Percentiles rank a stretch among this genome's conserved stretches.
These are phyloP conservation scores for Nematolebias whitei DNA, from an alignment of 2,113 vertebrate genomes.

Conservation along the genomic window DNA sequence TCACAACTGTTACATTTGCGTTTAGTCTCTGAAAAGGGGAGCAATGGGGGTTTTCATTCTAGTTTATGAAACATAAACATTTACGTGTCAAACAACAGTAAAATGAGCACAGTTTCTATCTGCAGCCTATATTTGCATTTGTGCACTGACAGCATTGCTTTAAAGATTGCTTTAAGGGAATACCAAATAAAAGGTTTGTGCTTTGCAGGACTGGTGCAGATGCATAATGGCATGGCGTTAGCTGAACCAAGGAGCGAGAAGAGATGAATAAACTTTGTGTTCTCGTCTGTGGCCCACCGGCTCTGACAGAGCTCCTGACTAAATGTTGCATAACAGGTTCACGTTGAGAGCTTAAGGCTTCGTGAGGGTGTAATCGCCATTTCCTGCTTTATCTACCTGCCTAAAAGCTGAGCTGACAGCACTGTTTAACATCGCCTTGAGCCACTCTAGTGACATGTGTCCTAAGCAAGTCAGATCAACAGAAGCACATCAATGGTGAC, in stretches of 20 bases:
- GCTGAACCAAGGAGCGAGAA: constrained; percentile 15
- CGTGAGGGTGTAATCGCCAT: constrained; percentile 56
- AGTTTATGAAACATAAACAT: constrained; percentile 9
- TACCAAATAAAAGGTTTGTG: background rate
- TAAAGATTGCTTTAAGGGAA: background rate
- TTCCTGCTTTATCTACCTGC: constrained; percentile 68
- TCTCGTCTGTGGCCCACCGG: constrained; percentile 26
- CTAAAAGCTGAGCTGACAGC: constrained; percentile 26
- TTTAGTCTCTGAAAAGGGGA: background rate
- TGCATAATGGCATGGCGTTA: constrained; percentile 12
- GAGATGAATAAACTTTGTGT: constrained; percentile 32
- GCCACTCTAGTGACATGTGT: constrained; percentile 53
- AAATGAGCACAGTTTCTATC: background rate
- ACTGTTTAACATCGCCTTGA: constrained; percentile 51
- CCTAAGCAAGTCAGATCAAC: constrained; percentile 54
- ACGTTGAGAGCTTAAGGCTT: constrained; percentile 66
- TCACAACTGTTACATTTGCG: constrained; percentile 8
- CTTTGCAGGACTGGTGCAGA: constrained; percentile 16
- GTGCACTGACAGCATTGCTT: background rate
- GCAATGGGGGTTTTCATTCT: background rate
- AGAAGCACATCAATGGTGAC: constrained; percentile 50
- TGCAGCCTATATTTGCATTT: constrained; percentile 2
- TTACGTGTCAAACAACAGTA: background rate
- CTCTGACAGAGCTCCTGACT: constrained; percentile 38
- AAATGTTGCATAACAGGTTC: constrained; percentile 63